A percentile compares a stretch with the other conserved stretches of the same genome.
Conservation (phyloP, 2,797 vertebrate species). For the Eleutherodactylus coqui region DNA sequence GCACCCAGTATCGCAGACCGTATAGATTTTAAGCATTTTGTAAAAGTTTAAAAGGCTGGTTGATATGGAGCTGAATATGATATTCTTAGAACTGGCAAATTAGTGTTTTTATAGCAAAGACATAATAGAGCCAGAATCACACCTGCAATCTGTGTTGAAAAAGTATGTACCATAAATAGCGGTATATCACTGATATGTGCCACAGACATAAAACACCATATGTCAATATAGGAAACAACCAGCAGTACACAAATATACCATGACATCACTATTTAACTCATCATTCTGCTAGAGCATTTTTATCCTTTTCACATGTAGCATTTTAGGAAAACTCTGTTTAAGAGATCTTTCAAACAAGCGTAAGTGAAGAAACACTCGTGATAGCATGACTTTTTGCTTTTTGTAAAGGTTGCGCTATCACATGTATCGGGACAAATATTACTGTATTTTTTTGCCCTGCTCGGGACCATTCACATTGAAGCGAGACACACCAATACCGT, state of each 20-base stretch:
- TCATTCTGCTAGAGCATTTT: background rate
- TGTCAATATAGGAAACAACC: conserved; percentile 17
- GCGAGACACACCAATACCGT: too few relatives aligned
- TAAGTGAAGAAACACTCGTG: too few relatives aligned
- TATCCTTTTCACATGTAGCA: too few relatives aligned
- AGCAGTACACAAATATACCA: conserved; percentile 17
- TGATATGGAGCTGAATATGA: background rate
- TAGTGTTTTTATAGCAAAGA: background rate
- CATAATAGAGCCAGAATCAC: background rate
- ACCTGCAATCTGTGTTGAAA: background rate
- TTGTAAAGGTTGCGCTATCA: too few relatives aligned
- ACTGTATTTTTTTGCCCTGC: too few relatives aligned
- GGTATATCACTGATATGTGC: background rate
- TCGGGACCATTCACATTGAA: too few relatives aligned
- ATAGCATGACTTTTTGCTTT: too few relatives aligned
- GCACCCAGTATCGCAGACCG: background rate
- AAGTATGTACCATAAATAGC: background rate
- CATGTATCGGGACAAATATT: too few relatives aligned
- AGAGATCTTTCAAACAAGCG: too few relatives aligned
- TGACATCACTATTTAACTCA: background rate
- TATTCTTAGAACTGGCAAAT: background rate
- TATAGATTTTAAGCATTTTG: background rate
- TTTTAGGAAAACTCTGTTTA: too few relatives aligned
- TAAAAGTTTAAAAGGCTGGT: background rate
- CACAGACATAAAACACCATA: conserved; percentile 4